These are phyloP conservation scores for Drosophila tanythrix DNA, from an alignment of 2,888 invertebrate species.

Conservation along the genomic window DNA sequence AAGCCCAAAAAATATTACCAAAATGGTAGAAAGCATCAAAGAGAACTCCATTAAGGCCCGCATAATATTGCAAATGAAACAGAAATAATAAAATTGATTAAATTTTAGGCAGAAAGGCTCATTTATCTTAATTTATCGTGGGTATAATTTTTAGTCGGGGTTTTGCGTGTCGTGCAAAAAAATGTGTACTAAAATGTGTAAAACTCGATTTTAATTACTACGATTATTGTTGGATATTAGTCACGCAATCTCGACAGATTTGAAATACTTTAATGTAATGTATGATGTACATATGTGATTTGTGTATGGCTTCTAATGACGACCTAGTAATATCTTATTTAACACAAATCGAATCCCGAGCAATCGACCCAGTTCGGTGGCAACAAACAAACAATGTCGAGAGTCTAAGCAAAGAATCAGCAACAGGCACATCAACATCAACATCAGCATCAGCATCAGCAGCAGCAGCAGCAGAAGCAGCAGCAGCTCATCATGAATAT, in stretches of 20 bases:
- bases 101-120: rapidly evolving
- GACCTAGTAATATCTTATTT: constrained; percentile 57
- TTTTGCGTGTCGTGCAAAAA: neutral
- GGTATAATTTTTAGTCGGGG: neutral
- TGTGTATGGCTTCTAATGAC: constrained; percentile 39
- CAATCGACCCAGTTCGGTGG: constrained; percentile 54
- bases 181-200: neutral
- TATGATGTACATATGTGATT: neutral
- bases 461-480: neutral
- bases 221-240: neutral
- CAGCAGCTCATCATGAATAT: constrained; percentile 22
- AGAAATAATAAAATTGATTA: neutral
- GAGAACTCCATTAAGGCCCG: neutral
- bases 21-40: neutral
- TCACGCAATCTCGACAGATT: neutral
- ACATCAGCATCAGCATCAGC: neutral
- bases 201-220: neutral
- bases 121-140: neutral
- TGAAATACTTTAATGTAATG: neutral
- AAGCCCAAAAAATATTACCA: neutral
- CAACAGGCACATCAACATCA: constrained; percentile 10
- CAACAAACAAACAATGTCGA: constrained; percentile 38
- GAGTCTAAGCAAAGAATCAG: constrained; percentile 22
- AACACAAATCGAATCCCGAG: constrained; percentile 46
- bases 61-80: neutral